These are phyloP conservation scores for Prunella himalayana DNA, from an alignment of 2,113 vertebrate genomes.

Conservation along the genomic window DNA sequence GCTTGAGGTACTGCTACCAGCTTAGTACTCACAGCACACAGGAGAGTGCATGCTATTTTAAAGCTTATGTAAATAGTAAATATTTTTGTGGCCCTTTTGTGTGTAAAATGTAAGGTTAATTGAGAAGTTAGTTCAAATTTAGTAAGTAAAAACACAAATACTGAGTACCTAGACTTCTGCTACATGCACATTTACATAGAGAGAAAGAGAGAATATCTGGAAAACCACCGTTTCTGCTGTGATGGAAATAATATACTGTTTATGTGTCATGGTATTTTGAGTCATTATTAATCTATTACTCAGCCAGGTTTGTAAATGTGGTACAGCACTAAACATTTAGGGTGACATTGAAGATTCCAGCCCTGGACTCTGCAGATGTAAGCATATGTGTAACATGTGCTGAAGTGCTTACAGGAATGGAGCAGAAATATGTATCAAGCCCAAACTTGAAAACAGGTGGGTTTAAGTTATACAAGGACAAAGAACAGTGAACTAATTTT, in stretches of 20 bases:
- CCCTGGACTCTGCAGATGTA: background rate
- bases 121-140: background rate
- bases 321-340: background rate
- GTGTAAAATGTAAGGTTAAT: background rate
- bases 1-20: background rate
- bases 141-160: background rate
- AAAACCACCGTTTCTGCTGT: background rate
- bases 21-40: background rate
- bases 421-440: constrained; percentile 59
- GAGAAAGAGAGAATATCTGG: background rate
- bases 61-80: background rate
- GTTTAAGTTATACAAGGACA: constrained; percentile 56
- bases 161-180: background rate
- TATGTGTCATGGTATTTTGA: background rate
- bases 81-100: background rate
- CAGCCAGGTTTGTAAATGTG: background rate
- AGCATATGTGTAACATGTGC: constrained; percentile 37
- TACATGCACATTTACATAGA: background rate
- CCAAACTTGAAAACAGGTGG: constrained; percentile 65
- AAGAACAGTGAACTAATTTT: constrained; percentile 1
- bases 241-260: background rate
- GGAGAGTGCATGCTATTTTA: background rate
- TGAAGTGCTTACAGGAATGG: background rate
- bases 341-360: background rate
- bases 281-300: constrained; percentile 17